Conservation (phyloP, 1,140 invertebrate genomes). For the Leptinotarsa lineolata region DNA sequence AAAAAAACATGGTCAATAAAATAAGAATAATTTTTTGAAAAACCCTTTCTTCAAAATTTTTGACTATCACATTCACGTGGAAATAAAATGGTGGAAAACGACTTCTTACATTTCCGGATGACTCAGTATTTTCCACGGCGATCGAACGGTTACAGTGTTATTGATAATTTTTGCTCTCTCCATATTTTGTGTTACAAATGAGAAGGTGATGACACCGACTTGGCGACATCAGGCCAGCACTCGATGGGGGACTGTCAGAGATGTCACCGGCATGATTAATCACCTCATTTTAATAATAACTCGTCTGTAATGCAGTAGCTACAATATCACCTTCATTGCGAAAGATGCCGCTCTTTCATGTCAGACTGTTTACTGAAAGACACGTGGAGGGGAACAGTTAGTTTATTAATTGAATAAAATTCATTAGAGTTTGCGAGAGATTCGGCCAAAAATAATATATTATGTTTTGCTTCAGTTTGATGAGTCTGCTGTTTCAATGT, state of each 20-base stretch:
- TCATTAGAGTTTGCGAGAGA: background rate
- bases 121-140: background rate
- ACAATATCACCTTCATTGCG: constrained; percentile 44
- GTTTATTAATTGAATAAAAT: constrained; percentile 37
- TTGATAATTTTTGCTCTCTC: constrained; percentile 29
- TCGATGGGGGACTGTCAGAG: constrained; percentile 41
- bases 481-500: no score
- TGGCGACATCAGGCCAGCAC: constrained; percentile 39
- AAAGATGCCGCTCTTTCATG: constrained; percentile 32
- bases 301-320: constrained; percentile 43
- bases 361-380: constrained; percentile 35
- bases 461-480: no score
- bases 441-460: background rate
- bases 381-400: constrained; percentile 37
- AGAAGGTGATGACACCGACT: constrained; percentile 41
- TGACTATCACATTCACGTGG: no score
- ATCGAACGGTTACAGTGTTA: constrained; percentile 7
- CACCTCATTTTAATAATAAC: constrained; percentile 46
- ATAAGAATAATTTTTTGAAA: no score
- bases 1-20: no score
- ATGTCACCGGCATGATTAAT: constrained; percentile 44
- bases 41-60: no score
- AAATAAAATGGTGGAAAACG: no score
- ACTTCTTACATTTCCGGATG: no score
- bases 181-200: constrained; percentile 36